Percentiles rank a stretch among this genome's conserved stretches.
Conservation (phyloP, 2,797 vertebrate genomes). For the Petrocephalus schoutedeni region DNA sequence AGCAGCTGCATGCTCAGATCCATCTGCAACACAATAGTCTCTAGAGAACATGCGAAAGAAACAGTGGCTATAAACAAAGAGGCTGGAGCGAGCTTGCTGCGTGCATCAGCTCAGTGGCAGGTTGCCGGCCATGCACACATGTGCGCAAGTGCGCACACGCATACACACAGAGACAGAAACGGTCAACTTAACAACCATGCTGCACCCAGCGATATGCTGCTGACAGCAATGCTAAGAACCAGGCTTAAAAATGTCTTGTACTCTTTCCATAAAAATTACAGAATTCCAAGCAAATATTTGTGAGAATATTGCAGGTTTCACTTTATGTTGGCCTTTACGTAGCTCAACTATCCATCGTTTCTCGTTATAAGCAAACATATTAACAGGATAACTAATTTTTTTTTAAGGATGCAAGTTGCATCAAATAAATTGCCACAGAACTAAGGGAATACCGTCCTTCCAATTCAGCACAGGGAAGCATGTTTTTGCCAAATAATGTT, state of each 20-base stretch:
- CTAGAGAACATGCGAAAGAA: constrained; percentile 46
- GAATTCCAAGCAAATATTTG: neutral
- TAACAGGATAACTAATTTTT: neutral
- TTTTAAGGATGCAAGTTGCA: neutral
- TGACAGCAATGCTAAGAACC: neutral
- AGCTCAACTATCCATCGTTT: neutral
- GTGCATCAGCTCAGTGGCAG: constrained; percentile 7
- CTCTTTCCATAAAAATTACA: constrained; percentile 4
- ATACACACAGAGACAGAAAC: neutral
- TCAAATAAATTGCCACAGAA: neutral
- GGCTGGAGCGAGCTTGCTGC: constrained; percentile 26
- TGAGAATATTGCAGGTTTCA: neutral
- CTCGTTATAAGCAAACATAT: neutral
- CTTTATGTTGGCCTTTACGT: neutral
- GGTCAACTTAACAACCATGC: neutral
- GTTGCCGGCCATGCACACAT: constrained; percentile 6
- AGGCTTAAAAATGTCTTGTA: neutral
- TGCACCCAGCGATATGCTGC: neutral
- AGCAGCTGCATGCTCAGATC: constrained; percentile 41
- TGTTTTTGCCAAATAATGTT: neutral
- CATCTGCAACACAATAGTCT: constrained; percentile 41
- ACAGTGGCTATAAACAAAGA: constrained; percentile 44
- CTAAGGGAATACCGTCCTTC: neutral
- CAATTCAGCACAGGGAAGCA: neutral
- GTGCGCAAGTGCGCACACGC: constrained; percentile 2